A percentile compares a stretch with the other conserved stretches of the same genome.
phyloP scores from a whole-genome alignment of 2,113 vertebrate species.

The Chloropsis hardwickii region DNA sequence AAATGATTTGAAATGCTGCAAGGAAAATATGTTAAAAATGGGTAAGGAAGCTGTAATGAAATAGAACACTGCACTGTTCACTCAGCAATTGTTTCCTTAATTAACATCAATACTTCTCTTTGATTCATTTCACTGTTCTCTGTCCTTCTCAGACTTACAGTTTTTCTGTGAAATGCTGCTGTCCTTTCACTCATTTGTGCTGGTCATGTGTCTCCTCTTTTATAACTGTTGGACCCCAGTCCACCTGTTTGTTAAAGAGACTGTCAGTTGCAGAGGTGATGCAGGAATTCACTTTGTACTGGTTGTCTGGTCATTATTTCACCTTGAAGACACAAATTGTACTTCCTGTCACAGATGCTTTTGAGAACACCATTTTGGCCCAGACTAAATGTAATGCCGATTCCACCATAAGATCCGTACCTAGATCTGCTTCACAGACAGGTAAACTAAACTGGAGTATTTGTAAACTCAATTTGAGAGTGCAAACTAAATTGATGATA shows the following conservation, averaged over 20 bases:
- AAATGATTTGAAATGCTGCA: neutral
- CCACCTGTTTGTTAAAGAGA: neutral
- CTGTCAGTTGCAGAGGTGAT: neutral
- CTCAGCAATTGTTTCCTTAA: neutral
- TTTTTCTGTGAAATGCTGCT: constrained; percentile 11
- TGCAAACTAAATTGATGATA: neutral
- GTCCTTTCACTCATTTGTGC: neutral
- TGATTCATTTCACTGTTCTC: neutral
- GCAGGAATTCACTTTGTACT: neutral
- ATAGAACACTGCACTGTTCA: constrained; percentile 9
- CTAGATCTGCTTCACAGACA: constrained; percentile 89
- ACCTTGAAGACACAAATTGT: constrained; percentile 29
- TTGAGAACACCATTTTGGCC: constrained; percentile 77
- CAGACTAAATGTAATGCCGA: constrained; percentile 73
- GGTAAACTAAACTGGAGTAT: constrained; percentile 71
- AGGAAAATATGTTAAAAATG: neutral
- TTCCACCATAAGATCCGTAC: constrained; percentile 69
- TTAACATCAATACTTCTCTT: neutral
- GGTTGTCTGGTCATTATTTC: constrained; percentile 13
- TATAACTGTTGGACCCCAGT: neutral
- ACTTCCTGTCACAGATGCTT: constrained; percentile 78
- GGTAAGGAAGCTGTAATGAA: neutral
- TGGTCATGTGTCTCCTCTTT: neutral
- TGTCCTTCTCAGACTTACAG: neutral
- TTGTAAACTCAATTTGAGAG: neutral